Base-by-base conservation (phyloP, 2,888 invertebrate species). In the Leptinotarsa peninsularis region DNA sequence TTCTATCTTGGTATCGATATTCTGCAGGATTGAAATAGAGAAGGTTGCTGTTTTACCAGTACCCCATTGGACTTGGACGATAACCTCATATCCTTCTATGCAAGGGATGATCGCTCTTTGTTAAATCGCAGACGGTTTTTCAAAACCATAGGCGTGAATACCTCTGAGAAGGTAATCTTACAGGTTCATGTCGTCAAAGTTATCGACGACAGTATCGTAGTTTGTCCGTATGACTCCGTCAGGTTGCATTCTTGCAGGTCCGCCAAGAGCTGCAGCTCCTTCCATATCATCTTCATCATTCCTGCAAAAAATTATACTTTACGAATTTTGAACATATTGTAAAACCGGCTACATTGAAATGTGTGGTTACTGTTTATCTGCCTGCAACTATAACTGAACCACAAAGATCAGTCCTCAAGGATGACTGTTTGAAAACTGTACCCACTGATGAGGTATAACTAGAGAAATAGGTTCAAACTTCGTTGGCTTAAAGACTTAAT, bases 91-190 rank as follows among this genome's bases (percentile, higher is more conserved):
- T 76, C 97, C 98, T 74, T 93, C 94, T 79, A 96, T 95, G 90
- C 98, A 99, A 76, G 99, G 99, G 89, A 98, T 94, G 87, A 99
- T 99, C 80, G 99, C 99, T 87, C 99, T 94, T 89, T 99, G 98
- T 33, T 89, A 99, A 88, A 99, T 99, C 82, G 99, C 98, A 49
- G 99, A 99, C 76, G 99, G 99, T 88, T 98, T 98, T 89, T 99
- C 99, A 89, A 99, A 99, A 93, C 99, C 99, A 91, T 99, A 99
- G 81, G 98, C 98, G 89, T 98, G 99, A 86, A 99, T 99, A 88
- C 99, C 99, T 90, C 99, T 92, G 80, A 99, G 91, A 81, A 99
- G 92, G 88, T 97, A 96, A 89, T 99, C 98, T 87, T 96, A 96
- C 86, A 99, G 91, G 87, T 94, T 94, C 99, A 99, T 99, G 89